phyloP scores from a whole-genome alignment of 1,140 invertebrate genomes.

The Drosophila cardini region DNA sequence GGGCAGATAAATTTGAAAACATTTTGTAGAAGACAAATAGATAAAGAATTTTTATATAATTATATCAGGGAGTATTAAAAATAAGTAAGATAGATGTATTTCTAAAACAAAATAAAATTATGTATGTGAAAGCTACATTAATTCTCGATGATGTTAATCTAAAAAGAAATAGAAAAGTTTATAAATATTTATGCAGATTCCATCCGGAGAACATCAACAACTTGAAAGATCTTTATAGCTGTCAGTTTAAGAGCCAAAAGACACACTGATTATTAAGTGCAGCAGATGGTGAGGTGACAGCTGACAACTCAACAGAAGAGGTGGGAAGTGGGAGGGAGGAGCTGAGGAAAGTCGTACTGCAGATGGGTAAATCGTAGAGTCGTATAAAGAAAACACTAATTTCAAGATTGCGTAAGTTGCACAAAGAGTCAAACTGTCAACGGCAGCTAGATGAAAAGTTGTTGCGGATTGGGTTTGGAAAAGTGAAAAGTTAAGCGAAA shows the following conservation, averaged over 20 bases:
- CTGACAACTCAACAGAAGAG: slow-evolving; percentile 9
- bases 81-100: too few relatives aligned
- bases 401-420: slow-evolving; percentile 64
- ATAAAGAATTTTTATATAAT: too few relatives aligned
- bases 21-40: too few relatives aligned
- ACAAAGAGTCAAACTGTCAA: slow-evolving; percentile 70
- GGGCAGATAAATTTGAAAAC: background rate
- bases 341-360: slow-evolving; percentile 12
- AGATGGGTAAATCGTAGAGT: background rate
- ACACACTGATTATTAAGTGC: slow-evolving; percentile 6
- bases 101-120: too few relatives aligned
- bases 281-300: slow-evolving; percentile 10
- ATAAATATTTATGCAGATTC: slow-evolving; percentile 1
- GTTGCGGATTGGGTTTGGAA: slow-evolving; percentile 47
- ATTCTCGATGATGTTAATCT: too few relatives aligned
- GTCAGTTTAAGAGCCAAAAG: background rate
- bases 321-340: background rate
- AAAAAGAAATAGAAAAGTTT: background rate
- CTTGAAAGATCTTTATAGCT: slow-evolving; percentile 8
- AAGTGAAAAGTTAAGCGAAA: slow-evolving; percentile 80
- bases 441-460: slow-evolving; percentile 57
- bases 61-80: too few relatives aligned
- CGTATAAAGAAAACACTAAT: slow-evolving; percentile 47
- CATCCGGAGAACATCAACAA: background rate
- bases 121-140: too few relatives aligned